Evolutionary conservation across 2,797 vertebrate genomes (phyloP).

Genomic region (Cichlasoma orientale): DNA sequence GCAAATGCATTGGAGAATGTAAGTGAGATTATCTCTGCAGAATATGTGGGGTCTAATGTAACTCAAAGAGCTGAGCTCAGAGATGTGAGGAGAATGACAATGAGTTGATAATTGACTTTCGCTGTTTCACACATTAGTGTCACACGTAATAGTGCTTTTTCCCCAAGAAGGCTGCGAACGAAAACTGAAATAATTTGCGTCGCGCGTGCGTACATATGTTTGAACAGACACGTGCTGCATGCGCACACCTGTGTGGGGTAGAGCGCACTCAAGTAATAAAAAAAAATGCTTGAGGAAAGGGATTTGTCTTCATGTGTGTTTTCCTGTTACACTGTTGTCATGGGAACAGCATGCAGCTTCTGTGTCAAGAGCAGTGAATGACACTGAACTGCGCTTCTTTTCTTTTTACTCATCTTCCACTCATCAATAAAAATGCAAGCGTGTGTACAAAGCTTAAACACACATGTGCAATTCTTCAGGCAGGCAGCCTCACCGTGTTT

Average conservation of each 20-base stretch:
- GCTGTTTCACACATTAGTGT: conserved; percentile 57
- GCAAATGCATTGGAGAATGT: not conserved
- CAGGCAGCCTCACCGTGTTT: conserved; percentile 7
- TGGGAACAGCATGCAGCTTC: conserved; percentile 70
- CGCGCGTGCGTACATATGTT: not conserved
- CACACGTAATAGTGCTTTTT: conserved; percentile 41
- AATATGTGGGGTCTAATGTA: conserved; percentile 1
- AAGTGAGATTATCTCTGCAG: not conserved
- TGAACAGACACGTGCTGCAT: not conserved
- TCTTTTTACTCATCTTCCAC: conserved; percentile 5
- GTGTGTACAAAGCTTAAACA: conserved; percentile 1
- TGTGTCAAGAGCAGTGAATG: conserved; percentile 48
- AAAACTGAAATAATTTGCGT: conserved; percentile 4
- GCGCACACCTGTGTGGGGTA: not conserved
- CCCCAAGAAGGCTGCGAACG: not conserved
- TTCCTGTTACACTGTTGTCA: conserved; percentile 66
- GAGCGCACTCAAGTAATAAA: conserved; percentile 14
- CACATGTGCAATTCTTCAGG: conserved; percentile 10
- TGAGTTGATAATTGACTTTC: conserved; percentile 69
- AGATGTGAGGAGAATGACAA: conserved; percentile 60
- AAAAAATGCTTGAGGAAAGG: conserved; percentile 33
- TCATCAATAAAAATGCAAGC: conserved; percentile 13
- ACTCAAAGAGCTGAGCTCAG: conserved; percentile 26
- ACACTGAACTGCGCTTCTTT: conserved; percentile 3
- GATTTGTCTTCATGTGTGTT: conserved; percentile 46